Evolutionary conservation across 2,113 vertebrate genomes (phyloP).

Genomic region (Malurus melanocephalus): DNA sequence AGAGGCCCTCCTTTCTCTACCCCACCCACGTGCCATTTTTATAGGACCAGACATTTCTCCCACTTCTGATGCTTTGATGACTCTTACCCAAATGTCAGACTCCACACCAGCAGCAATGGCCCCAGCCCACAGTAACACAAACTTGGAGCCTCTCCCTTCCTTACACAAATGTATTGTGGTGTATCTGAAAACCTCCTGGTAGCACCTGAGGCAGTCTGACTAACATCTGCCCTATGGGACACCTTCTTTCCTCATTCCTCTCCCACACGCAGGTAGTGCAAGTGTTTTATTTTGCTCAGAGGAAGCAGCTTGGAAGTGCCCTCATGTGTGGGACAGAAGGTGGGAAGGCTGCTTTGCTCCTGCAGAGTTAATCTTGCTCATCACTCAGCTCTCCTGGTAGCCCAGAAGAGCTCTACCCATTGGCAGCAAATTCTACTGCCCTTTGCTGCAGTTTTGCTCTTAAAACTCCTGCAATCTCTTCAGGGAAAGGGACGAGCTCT

Average conservation of each 20-base stretch:
- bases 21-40: neutral
- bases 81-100: neutral
- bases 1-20: neutral
- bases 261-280: neutral
- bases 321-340: neutral
- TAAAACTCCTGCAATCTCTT: neutral
- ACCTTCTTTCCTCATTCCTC: neutral
- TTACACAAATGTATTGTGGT: rapidly evolving
- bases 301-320: neutral
- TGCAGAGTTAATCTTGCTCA: neutral
- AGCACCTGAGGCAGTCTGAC: neutral
- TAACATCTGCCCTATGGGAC: neutral
- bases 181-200: neutral
- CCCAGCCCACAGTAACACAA: rapidly evolving
- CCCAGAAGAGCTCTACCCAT: neutral
- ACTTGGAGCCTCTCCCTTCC: neutral
- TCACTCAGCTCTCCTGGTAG: neutral
- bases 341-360: neutral
- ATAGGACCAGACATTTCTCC: neutral
- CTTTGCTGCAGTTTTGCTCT: neutral
- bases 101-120: rapidly evolving
- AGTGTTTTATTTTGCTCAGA: neutral
- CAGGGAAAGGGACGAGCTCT: neutral
- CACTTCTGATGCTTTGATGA: neutral
- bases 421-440: neutral